Conservation (phyloP, 2,888 invertebrate species). For the Cerastis rubricosa region DNA sequence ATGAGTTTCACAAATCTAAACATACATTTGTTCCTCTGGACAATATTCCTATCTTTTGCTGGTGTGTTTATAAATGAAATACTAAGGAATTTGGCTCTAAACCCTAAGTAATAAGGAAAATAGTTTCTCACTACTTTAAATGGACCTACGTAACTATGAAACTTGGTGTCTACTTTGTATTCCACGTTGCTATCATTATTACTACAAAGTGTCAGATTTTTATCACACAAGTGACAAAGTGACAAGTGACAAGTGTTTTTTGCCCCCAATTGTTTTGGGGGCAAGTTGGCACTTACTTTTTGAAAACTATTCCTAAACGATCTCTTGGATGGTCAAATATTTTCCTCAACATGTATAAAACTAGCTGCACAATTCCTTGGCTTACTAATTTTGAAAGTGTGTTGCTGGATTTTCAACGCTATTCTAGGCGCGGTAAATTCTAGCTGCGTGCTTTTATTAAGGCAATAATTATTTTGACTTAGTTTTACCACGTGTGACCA, state of each 20-base stretch:
- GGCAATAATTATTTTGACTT: too few species aligned
- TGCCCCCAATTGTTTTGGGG: conserved; percentile 11
- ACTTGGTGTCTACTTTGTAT: conserved; percentile 14
- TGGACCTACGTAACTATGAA: not conserved
- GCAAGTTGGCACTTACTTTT: too few species aligned
- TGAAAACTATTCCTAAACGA: not conserved
- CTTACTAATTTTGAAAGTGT: not conserved
- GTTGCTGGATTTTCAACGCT: not conserved
- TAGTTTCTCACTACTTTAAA: conserved; percentile 5
- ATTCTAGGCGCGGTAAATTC: not conserved
- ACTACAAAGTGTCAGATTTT: conserved; percentile 8
- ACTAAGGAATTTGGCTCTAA: not conserved
- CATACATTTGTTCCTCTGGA: not conserved
- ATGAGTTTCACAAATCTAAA: not conserved
- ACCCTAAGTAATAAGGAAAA: too few species aligned
- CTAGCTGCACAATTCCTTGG: not conserved
- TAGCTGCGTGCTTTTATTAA: not conserved
- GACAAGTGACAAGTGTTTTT: too few species aligned
- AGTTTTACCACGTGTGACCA: too few species aligned
- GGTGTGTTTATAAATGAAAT: not conserved
- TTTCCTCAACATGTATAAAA: not conserved
- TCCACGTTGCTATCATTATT: conserved; percentile 9
- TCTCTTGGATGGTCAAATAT: not conserved
- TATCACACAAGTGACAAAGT: conserved; percentile 30
- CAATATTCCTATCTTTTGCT: not conserved